Percentiles rank a stretch among this genome's conserved stretches.
Evolutionary conservation across 2,888 invertebrate genomes (phyloP).

Genomic region (Meteorus cinctellus): DNA sequence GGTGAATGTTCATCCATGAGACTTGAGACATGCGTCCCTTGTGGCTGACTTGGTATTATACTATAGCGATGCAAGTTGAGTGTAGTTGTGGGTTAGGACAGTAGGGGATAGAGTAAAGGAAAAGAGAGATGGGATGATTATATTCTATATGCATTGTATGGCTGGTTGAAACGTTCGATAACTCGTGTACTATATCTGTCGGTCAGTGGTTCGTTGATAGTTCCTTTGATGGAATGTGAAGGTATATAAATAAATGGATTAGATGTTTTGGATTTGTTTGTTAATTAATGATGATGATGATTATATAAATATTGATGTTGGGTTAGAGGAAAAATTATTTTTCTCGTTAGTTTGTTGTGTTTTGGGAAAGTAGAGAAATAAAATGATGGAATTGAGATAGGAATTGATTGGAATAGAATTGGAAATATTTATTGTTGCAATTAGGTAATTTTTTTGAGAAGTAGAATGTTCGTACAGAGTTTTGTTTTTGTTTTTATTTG

Average conservation of each 20-base stretch:
- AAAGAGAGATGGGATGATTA: not conserved
- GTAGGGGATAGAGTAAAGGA: too few species aligned
- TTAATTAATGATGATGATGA: not conserved
- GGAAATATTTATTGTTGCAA: too few species aligned
- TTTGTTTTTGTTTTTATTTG: too few species aligned
- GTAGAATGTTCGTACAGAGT: too few species aligned
- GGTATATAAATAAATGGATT: not conserved
- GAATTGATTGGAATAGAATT: too few species aligned
- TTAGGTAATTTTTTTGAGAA: too few species aligned
- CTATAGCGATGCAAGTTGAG: too few species aligned
- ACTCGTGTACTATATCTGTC: slow-evolving; percentile 38
- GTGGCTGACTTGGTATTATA: slow-evolving; percentile 17
- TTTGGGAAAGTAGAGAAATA: too few species aligned
- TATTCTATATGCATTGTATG: slow-evolving; percentile 10
- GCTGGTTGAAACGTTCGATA: slow-evolving; percentile 41
- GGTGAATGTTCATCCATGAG: slow-evolving; percentile 8
- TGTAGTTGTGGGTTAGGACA: too few species aligned
- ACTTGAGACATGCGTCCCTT: slow-evolving; percentile 14
- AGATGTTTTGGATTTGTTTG: too few species aligned
- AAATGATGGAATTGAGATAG: too few species aligned
- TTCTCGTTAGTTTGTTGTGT: too few species aligned
- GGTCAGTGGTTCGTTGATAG: slow-evolving; percentile 47
- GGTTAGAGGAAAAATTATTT: not conserved
- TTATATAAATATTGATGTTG: not conserved
- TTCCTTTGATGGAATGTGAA: not conserved